phyloP scores from a whole-genome alignment of 2,888 invertebrate species.

The Cryptophagus acutangulus region DNA sequence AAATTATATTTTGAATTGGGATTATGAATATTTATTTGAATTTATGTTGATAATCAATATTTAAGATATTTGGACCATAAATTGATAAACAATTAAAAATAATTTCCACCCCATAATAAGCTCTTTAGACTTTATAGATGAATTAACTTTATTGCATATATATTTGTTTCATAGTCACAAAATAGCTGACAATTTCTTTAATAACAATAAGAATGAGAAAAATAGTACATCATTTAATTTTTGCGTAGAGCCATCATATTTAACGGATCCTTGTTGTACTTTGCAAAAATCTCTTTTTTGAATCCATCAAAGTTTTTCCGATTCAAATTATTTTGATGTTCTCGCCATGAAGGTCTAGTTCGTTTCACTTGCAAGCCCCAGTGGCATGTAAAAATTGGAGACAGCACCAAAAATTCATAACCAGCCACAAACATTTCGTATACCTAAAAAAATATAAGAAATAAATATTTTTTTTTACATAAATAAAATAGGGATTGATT shows the following conservation, averaged over 20 bases:
- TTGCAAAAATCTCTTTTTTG: constrained; percentile 75
- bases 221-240: constrained; percentile 1
- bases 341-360: constrained; percentile 77
- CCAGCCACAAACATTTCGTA: constrained; percentile 90
- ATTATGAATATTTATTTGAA: too few species aligned
- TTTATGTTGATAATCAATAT: too few species aligned
- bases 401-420: constrained; percentile 80
- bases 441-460: constrained; percentile 58
- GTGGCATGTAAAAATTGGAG: constrained; percentile 84
- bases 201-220: too few species aligned
- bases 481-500: constrained; percentile 9
- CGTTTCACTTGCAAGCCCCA: constrained; percentile 82
- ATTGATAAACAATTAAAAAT: too few species aligned
- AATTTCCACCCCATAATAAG: too few species aligned
- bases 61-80: too few species aligned
- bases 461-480: neutral
- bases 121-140: too few species aligned
- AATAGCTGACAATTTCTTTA: too few species aligned
- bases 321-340: constrained; percentile 79
- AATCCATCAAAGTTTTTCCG: constrained; percentile 76
- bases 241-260: constrained; percentile 44
- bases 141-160: too few species aligned
- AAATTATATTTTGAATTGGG: too few species aligned
- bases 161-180: too few species aligned
- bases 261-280: constrained; percentile 66